phyloP scores from a whole-genome alignment of 2,113 vertebrate genomes.

The Coracopsis vasa region DNA sequence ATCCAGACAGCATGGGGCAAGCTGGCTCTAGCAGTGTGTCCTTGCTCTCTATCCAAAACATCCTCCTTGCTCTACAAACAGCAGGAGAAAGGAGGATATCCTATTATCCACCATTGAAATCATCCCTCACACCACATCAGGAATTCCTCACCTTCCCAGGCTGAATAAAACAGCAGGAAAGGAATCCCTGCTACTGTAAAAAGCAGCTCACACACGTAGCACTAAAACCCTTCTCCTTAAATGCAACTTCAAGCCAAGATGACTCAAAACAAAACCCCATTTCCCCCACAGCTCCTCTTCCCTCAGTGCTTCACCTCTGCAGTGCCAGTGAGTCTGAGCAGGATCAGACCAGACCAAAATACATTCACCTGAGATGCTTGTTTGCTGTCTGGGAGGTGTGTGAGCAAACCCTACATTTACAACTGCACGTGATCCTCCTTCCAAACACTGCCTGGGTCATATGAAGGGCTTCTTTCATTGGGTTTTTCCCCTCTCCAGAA shows the following conservation, averaged over 20 bases:
- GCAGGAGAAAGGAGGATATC: not conserved
- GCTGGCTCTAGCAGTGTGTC: not conserved
- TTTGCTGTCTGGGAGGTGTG: not conserved
- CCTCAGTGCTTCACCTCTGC: not conserved
- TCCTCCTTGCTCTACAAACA: not conserved
- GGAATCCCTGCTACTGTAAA: not conserved
- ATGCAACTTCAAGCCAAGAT: not conserved
- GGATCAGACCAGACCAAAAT: not conserved
- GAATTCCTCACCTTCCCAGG: not conserved
- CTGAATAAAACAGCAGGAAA: not conserved
- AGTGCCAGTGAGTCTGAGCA: accelerated
- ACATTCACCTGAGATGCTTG: not conserved
- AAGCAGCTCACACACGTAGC: accelerated
- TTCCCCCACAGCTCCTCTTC: not conserved
- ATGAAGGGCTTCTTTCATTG: not conserved
- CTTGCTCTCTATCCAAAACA: not conserved
- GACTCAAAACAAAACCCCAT: not conserved
- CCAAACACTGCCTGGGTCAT: not conserved
- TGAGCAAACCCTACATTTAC: not conserved
- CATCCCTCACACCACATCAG: not conserved
- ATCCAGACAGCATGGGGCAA: not conserved
- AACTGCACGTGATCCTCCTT: not conserved
- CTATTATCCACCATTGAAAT: not conserved
- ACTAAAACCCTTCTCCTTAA: not conserved
- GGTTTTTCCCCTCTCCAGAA: not conserved